Evolutionary conservation across 2,888 invertebrate genomes (phyloP).

Genomic region (Mimas tiliae): DNA sequence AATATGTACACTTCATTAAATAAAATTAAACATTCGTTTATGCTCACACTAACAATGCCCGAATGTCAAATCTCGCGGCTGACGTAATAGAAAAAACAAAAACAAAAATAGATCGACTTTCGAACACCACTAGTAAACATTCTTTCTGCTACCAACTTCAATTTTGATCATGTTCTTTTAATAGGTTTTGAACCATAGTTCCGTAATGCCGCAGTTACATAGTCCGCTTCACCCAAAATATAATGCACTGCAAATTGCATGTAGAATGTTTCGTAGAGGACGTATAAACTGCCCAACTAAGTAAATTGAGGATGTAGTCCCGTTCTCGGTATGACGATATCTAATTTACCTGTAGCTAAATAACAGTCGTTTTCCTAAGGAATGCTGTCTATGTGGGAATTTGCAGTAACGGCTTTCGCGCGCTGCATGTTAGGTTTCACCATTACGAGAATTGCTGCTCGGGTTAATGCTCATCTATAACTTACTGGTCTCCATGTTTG

Average conservation of each 20-base stretch:
- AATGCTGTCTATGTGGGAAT: constrained; percentile 14
- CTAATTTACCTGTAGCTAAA: constrained; percentile 24
- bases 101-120: no score
- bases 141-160: no score
- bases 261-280: not conserved
- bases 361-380: constrained; percentile 25
- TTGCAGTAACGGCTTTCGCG: constrained; percentile 19
- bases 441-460: constrained; percentile 35
- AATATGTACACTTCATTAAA: no score
- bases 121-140: no score
- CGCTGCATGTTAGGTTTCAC: constrained; percentile 39
- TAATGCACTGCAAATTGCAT: not conserved
- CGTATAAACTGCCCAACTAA: constrained; percentile 6
- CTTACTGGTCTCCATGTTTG: constrained; percentile 21
- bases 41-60: no score
- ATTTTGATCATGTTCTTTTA: no score
- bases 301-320: constrained; percentile 31
- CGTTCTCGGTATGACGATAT: constrained; percentile 35
- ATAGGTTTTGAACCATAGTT: no score
- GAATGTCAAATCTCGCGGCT: no score
- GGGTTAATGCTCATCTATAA: constrained; percentile 8
- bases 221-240: not conserved
- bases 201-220: not conserved
- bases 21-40: no score
- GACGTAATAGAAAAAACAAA: no score